phyloP scores from a whole-genome alignment of 2,113 vertebrate genomes.

The Peucedramus taeniatus region DNA sequence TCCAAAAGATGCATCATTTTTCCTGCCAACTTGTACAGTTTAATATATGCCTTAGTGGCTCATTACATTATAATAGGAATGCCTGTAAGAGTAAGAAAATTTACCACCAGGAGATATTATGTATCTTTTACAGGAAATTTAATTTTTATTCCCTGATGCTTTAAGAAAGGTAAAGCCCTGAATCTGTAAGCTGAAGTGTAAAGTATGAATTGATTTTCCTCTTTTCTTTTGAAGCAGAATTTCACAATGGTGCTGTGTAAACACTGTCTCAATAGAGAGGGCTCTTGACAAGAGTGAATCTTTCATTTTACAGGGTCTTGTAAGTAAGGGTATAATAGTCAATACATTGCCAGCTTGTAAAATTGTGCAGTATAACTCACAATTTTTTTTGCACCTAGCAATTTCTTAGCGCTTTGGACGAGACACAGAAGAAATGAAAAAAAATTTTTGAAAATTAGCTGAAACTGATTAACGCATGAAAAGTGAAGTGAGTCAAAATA shows the following conservation, averaged over 20 bases:
- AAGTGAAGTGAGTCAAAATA: not conserved
- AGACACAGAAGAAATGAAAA: constrained; percentile 13
- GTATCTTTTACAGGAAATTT: not conserved
- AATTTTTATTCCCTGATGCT: not conserved
- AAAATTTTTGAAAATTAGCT: not conserved
- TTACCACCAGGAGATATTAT: not conserved
- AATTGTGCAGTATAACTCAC: not conserved
- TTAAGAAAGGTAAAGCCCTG: not conserved
- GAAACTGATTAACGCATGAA: not conserved
- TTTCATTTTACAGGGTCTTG: not conserved
- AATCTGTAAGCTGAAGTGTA: not conserved
- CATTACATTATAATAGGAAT: not conserved
- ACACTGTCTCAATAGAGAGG: not conserved
- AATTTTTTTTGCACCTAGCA: not conserved
- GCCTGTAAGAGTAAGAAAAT: not conserved
- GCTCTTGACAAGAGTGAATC: not conserved
- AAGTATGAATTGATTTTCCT: constrained; percentile 1
- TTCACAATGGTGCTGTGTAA: not conserved
- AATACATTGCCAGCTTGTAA: not conserved
- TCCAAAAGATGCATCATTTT: not conserved
- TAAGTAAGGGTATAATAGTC: not conserved
- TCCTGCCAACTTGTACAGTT: not conserved
- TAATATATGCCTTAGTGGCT: not conserved
- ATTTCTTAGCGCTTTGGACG: not conserved
- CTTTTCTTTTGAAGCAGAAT: not conserved